These are phyloP conservation scores for Lagorchestes hirsutus DNA, from an alignment of 2,797 vertebrate species.

Conservation along the genomic window DNA sequence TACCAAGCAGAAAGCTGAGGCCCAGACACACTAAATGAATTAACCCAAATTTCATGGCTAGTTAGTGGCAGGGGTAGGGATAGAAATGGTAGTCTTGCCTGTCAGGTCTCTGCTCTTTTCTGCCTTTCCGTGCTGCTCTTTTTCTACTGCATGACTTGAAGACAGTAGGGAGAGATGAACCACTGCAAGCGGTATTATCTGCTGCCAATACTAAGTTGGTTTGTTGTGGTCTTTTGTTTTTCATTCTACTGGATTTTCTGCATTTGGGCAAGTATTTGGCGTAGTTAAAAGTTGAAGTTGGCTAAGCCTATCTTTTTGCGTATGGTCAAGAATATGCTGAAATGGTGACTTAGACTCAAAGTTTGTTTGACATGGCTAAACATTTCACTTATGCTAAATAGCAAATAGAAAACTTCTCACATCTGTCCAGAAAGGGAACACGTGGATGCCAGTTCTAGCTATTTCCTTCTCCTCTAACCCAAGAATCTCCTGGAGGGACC, in stretches of 20 bases:
- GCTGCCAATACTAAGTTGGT: neutral
- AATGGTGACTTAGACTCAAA: conserved; percentile 19
- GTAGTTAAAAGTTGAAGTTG: conserved; percentile 39
- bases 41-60: neutral
- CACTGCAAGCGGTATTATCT: conserved; percentile 10
- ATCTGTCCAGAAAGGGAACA: conserved; percentile 40
- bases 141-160: neutral
- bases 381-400: conserved; percentile 34
- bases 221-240: neutral
- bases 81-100: neutral
- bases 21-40: neutral
- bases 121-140: neutral
- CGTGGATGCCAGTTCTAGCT: conserved; percentile 15
- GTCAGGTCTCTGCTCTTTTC: neutral
- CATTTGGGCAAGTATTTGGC: neutral
- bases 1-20: neutral
- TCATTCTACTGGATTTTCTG: neutral
- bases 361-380: conserved; percentile 51
- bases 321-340: conserved; percentile 41
- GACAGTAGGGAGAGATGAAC: neutral
- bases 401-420: conserved; percentile 6
- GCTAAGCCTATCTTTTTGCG: conserved; percentile 20
- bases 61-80: neutral
- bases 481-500: neutral
- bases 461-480: conserved; percentile 44